Evolutionary conservation across 2,113 vertebrate species (phyloP), one percentile per base, ranked within the genome.

Genomic region (Pelecanoides urinatrix): DNA sequence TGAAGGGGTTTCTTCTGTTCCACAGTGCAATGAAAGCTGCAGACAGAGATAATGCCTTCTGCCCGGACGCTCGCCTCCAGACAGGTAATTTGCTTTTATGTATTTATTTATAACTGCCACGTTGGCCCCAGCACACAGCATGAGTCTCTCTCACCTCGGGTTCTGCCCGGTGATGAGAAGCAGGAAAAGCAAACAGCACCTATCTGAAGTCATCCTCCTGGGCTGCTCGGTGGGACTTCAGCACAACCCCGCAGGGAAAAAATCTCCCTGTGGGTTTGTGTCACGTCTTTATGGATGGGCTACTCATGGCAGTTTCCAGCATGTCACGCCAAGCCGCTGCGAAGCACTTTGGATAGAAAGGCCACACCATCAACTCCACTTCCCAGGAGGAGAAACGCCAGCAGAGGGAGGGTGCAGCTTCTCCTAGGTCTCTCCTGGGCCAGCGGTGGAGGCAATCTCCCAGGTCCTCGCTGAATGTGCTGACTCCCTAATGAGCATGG

Each of bases 401-500:
- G 45, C 56, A 75, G 16, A 11, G 38, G 22, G 56, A 40, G 18
- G 29, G 22, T 26, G 32, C 29, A 79, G 26, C 66, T 63, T 68
- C 61, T 36, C 11, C 63, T 20, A 22, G 26, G 62, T 75, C 26
- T 59, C 50, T 59, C 26, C 50, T 38, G 14, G 15, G 30, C 44
- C 66, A 45, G 27, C 13, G 4, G 19, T 65, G 40, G 55, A 74
- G 32, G 23, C n/a, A 74, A 40, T 29, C 38, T 65, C 45, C 61
- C 32, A 26, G 18, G 13, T 59, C 34, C n/a, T 25, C 44, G 40
- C n/a, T 25, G 11, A 63, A 65, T 8, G 30, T 27, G 30, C 30
- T 29, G 19, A 30, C 30, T 59, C 30, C 13, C 11, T 66, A 59
- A 0, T 0, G 1, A 70, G 68, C 26, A 36, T 1, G 3, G 29